Evolutionary conservation across 2,888 invertebrate species (phyloP).

Genomic region (Disparrhopalites patrizii): DNA sequence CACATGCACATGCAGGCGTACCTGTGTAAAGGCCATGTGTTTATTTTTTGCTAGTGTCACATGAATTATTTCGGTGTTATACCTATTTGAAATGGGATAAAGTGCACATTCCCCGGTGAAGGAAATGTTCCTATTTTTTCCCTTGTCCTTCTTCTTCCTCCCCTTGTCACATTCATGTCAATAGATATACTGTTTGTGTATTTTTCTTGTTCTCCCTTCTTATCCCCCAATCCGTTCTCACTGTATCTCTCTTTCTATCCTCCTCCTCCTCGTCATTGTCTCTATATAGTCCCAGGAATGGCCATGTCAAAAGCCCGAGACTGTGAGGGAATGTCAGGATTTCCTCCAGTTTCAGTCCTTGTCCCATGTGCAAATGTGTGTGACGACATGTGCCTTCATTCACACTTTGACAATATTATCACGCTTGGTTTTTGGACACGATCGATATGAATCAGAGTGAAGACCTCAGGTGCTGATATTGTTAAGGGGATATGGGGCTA

Average conservation of each 20-base stretch:
- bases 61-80: neutral
- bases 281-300: neutral
- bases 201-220: too few species aligned
- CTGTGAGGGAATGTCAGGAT: conserved; percentile 5
- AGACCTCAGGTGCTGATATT: neutral
- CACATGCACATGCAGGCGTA: neutral
- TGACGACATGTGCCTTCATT: neutral
- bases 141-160: too few species aligned
- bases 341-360: neutral
- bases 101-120: neutral
- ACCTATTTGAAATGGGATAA: neutral
- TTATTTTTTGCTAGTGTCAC: neutral
- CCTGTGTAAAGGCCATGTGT: neutral
- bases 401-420: neutral
- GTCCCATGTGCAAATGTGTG: too few species aligned
- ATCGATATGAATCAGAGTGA: neutral
- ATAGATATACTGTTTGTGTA: neutral
- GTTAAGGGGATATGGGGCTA: neutral
- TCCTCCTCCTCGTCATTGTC: neutral
- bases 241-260: too few species aligned
- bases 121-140: neutral
- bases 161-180: neutral
- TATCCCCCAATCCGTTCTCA: too few species aligned
- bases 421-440: neutral
- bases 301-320: neutral